These are phyloP conservation scores for Nerophis lumbriciformis DNA, from an alignment of 2,113 vertebrate species.

Conservation along the genomic window DNA sequence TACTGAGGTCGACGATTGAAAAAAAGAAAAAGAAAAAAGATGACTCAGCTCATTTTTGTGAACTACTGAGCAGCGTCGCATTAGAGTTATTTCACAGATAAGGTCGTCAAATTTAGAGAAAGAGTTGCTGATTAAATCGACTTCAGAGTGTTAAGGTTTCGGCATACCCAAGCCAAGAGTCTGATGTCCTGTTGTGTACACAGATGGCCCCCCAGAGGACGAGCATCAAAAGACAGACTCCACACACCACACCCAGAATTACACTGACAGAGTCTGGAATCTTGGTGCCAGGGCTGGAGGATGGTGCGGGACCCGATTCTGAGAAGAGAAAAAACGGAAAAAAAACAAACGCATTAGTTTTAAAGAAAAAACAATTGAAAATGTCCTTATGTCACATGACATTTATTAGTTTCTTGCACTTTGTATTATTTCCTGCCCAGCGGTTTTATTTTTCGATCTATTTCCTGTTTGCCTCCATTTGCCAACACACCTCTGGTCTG, in stretches of 20 bases:
- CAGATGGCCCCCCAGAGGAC: slow-evolving; percentile 72
- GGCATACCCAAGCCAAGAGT: slow-evolving; percentile 80
- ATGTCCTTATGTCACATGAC: too few species aligned
- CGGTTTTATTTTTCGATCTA: too few species aligned
- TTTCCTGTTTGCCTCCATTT: too few species aligned
- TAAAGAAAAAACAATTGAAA: too few species aligned
- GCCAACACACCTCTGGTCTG: too few species aligned
- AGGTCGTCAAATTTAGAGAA: background rate
- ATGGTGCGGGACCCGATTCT: slow-evolving; percentile 62
- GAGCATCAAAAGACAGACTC: slow-evolving; percentile 69
- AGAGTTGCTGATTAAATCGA: slow-evolving; percentile 8
- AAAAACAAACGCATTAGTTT: background rate
- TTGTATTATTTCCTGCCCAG: too few species aligned
- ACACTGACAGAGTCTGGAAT: slow-evolving; percentile 64
- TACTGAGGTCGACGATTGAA: background rate
- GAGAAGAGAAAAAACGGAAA: slow-evolving; percentile 4
- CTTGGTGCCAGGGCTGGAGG: slow-evolving; percentile 70
- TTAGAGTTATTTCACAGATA: slow-evolving; percentile 6
- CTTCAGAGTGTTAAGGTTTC: background rate
- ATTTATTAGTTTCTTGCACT: too few species aligned
- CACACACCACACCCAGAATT: slow-evolving; percentile 75
- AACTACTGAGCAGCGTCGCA: background rate
- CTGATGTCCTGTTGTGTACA: slow-evolving; percentile 69
- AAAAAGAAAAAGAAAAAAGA: background rate
- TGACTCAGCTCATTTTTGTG: background rate